Base-by-base conservation (phyloP, 1,140 invertebrate species). In the Hypsibius dujardini region DNA sequence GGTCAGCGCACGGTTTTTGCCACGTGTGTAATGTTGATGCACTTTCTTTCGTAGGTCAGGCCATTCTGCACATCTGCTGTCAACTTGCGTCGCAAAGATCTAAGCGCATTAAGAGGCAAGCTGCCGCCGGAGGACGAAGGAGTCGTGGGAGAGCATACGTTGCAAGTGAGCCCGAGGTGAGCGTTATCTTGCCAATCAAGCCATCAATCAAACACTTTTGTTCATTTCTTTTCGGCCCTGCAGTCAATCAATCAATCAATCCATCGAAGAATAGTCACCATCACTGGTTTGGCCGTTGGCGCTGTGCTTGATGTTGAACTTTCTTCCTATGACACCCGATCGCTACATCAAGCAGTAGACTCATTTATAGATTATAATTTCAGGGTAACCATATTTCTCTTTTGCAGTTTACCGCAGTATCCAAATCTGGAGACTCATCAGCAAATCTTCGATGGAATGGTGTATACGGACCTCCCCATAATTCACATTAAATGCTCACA, bases 391-490 rank as follows among this genome's bases (percentile, higher is more conserved):
- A n/a, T 56, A 12, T 56, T 56, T 56, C 50, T 12, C n/a, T n/a
- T 12, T 0, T 56, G 50, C 50, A 56, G 50, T 56, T 56, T 56
- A 60, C 71, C 70, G 69, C n/a, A 70, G 2, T 40, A 73, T 46
- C 76, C 76, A 1, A 75, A 75, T n/a, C 46, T 70, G 40, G 75
- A 76, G 46, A 77, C 76, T 40, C 72, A 72, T 50, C n/a, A 86
- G 69, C 83, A 86, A 73, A 81, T 81, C 75, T 89, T 90, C 78
- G 83, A 89, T 78, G 89, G 88, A 7, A 78, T 87, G 0, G 84
- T 84, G 14, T 96, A 86, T 78, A 86, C 86, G 77, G 84, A 90
- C 28, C 76, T 94, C 47, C 90, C 89, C 1, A 85, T 95, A 72
- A 83, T 87, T 73, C 87, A 92, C 77, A 87, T 95, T 47, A 85